Base-by-base conservation (phyloP, 2,113 vertebrate species). In the Muntiacus reevesi region DNA sequence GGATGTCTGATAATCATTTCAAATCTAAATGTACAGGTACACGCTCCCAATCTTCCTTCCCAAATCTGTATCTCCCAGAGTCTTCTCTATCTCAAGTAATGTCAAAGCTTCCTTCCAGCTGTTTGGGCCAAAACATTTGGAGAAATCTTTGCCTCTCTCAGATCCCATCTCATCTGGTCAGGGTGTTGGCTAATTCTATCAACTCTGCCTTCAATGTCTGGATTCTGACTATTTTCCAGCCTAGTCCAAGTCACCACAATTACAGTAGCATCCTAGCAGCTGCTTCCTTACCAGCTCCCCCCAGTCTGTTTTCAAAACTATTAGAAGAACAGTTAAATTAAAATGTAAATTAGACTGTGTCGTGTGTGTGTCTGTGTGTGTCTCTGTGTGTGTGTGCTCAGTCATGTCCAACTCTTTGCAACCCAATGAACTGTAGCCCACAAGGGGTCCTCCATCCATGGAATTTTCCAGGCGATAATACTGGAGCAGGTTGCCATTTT, bases 331-430 rank as follows among this genome's bases (percentile, higher is more conserved):
- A 40, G 40, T 50, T 10, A 16, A 91, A 88, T 62, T 89, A 96
- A 91, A 89, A 87, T 87, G 27, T 82, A 89, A 89, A 76, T 86
- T 94, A 86, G 21, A 57, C 81, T 16, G 76, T 91, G 67, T 40
- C 0, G 0, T 74, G 67, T 40, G 36, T 74, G 67, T 40, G 19
- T 71, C 0, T 71, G 67, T 40, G 9, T 71, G 10, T 40, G 19
- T n/a, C 7, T 64, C 30, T 62, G 60, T 64, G 7, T 71, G n/a
- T 40, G 67, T 74, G 10, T 13, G 27, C 36, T 74, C 11, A 74
- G n/a, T 25, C 21, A 14, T 74, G 36, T 74, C 71, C 36, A 43
- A 14, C 36, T 74, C 36, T 71, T 71, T 14, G 21, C 36, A 74
- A 74, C 6, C 2, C 36, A 74, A 25, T 25, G 21, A 40, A 74